These are phyloP conservation scores for Ridgeia piscesae DNA, from an alignment of 1,140 invertebrate genomes.

Conservation along the genomic window DNA sequence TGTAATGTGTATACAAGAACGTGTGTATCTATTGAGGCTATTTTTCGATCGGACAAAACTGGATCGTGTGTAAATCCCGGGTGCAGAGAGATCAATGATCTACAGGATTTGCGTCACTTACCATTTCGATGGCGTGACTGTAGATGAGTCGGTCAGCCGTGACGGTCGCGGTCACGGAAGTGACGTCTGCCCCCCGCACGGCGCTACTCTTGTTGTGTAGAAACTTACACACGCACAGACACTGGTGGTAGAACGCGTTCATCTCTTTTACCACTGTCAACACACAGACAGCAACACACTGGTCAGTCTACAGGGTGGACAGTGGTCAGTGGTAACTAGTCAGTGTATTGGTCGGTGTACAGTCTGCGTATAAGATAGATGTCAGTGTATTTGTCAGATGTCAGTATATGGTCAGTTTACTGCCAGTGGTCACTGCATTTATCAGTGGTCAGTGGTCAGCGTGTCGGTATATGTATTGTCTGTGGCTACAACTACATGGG, in stretches of 20 bases:
- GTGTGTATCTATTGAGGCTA: too few species aligned
- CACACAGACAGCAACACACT: constrained; percentile 16
- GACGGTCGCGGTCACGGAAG: constrained; percentile 68
- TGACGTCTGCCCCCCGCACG: constrained; percentile 1
- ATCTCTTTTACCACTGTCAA: constrained; percentile 79
- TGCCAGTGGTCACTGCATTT: too few species aligned
- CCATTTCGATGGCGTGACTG: constrained; percentile 93
- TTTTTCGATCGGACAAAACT: too few species aligned
- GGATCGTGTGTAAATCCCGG: too few species aligned
- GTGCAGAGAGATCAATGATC: background rate
- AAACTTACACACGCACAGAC: constrained; percentile 83
- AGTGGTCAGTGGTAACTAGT: background rate
- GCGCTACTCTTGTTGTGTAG: constrained; percentile 74
- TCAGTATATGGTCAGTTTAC: too few species aligned
- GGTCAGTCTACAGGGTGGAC: background rate
- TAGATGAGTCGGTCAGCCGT: constrained; percentile 95
- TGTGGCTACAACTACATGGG: background rate
- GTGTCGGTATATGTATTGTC: too few species aligned
- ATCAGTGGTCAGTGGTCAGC: too few species aligned
- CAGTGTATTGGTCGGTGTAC: background rate
- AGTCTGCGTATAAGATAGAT: background rate
- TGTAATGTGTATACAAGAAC: too few species aligned
- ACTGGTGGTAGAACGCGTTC: constrained; percentile 86
- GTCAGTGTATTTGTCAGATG: too few species aligned
- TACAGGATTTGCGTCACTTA: constrained; percentile 47